Evolutionary conservation across 2,888 invertebrate species (phyloP).

Genomic region (Volucella bombylans): DNA sequence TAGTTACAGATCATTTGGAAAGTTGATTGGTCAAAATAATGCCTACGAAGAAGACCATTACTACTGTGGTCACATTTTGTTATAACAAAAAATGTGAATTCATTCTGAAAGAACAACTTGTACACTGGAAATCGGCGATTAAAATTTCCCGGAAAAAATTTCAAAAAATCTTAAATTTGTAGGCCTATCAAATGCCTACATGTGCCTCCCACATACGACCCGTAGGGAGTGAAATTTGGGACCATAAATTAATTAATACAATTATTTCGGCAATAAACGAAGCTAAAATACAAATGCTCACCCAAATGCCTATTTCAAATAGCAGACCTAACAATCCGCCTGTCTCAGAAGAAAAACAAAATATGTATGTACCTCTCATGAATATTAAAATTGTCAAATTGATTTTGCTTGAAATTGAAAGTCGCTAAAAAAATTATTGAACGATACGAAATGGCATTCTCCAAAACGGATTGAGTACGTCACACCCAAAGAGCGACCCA

Average conservation of each 20-base stretch:
- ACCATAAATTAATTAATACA: slow-evolving; percentile 40
- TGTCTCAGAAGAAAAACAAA: background rate
- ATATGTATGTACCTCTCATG: slow-evolving; percentile 9
- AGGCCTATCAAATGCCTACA: slow-evolving; percentile 49
- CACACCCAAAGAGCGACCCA: slow-evolving; percentile 14
- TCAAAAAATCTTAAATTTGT: background rate
- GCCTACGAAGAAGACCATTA: too few relatives aligned
- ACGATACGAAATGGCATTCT: background rate
- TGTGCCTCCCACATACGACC: slow-evolving; percentile 37
- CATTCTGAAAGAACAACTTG: too few relatives aligned
- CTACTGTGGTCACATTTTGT: too few relatives aligned
- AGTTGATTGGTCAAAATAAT: too few relatives aligned
- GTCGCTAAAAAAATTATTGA: slow-evolving; percentile 25
- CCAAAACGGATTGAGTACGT: slow-evolving; percentile 39
- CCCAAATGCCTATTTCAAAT: slow-evolving; percentile 50
- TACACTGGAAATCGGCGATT: too few relatives aligned
- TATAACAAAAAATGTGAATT: too few relatives aligned
- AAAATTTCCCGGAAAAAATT: too few relatives aligned
- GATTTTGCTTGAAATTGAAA: slow-evolving; percentile 15
- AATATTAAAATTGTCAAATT: slow-evolving; percentile 59
- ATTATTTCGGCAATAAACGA: slow-evolving; percentile 57
- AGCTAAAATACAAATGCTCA: slow-evolving; percentile 49
- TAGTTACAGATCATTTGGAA: too few relatives aligned
- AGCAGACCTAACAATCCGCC: slow-evolving; percentile 43
- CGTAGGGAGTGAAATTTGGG: slow-evolving; percentile 59